These are phyloP conservation scores for Takifugu bimaculatus DNA, from an alignment of 2,113 vertebrate species.

Conservation along the genomic window DNA sequence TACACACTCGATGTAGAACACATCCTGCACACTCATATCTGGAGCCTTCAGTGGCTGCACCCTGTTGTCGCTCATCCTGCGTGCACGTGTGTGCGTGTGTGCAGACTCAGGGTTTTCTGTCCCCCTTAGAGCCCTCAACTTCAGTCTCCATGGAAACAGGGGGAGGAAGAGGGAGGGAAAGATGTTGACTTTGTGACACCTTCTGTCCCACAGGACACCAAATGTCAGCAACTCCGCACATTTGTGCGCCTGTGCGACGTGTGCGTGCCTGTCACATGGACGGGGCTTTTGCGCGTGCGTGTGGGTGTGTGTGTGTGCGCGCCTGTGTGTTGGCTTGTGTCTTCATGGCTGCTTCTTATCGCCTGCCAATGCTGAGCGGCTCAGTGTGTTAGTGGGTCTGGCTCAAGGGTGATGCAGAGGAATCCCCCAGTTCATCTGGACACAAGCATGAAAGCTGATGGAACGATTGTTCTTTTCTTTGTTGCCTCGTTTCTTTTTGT, in stretches of 20 bases:
- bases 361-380: slow-evolving; percentile 39
- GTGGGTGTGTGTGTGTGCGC: slow-evolving; percentile 2
- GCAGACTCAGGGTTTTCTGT: slow-evolving; percentile 51
- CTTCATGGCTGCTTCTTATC: slow-evolving; percentile 38
- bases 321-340: slow-evolving; percentile 16
- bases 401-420: slow-evolving; percentile 42
- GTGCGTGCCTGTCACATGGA: not conserved
- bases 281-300: slow-evolving; percentile 1
- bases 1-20: not conserved
- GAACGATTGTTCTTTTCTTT: not conserved
- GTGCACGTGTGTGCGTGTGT: slow-evolving; percentile 9
- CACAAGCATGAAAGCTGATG: slow-evolving; percentile 17
- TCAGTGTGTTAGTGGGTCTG: slow-evolving; percentile 58
- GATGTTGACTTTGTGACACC: slow-evolving; percentile 64
- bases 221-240: slow-evolving; percentile 43
- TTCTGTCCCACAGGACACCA: slow-evolving; percentile 53
- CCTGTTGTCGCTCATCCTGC: slow-evolving; percentile 1
- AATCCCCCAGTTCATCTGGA: slow-evolving; percentile 38
- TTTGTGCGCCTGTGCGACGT: not conserved
- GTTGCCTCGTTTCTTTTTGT: not conserved
- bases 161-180: slow-evolving; percentile 21
- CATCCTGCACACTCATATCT: slow-evolving; percentile 3
- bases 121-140: slow-evolving; percentile 46
- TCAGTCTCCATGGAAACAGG: slow-evolving; percentile 61
- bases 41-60: slow-evolving; percentile 11